Evolutionary conservation across 1,140 invertebrate species (phyloP), one percentile per base, ranked within the genome.

Genomic region (Cryptotermes secundus): DNA sequence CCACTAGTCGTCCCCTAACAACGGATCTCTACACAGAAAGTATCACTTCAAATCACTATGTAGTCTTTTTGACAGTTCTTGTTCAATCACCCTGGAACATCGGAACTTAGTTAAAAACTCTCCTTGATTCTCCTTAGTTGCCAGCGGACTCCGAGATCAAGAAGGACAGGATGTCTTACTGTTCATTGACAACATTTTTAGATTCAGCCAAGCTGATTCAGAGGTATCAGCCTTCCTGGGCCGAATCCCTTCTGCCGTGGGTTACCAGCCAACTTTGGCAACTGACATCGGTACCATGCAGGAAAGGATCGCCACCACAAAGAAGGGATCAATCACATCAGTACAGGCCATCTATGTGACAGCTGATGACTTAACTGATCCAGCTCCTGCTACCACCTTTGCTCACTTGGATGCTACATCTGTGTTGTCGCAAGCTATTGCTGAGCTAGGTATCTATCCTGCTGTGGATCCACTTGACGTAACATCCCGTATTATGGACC

Each of bases 261-360:
- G 98, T 93, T 99, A 99, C 90, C 98, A 99, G 89, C 98, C 98
- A 85, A 99, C 98, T 83, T 91, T 99, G 90, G 98, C 98, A 87
- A 99, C 98, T 91, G 98, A 99, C 91, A 99, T 99, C 98, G 98
- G 98, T 96, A 96, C 96, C 90, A 99, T 99, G 98, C 98, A 99
- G 93, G 98, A 99, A 92, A 93, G 98, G 92, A 99, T 99, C 92
- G 99, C 98, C 81, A 99, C 98, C 86, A 99, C 98, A 85, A 99
- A 97, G 90, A 99, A 99, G 90, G 98, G 98, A 88, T 99, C 98
- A 85, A 99, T 99, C 89, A 99, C 98, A 83, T 99, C 98, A 85
- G 98, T 99, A 87, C 97, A 99, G 91, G 98, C 98, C 87, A 99
- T 99, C 88, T 99, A 99, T 89, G 98, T 99, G 88, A 98, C 98